Conservation (phyloP, 2,113 vertebrate genomes). For the Stigmatopora argus region DNA sequence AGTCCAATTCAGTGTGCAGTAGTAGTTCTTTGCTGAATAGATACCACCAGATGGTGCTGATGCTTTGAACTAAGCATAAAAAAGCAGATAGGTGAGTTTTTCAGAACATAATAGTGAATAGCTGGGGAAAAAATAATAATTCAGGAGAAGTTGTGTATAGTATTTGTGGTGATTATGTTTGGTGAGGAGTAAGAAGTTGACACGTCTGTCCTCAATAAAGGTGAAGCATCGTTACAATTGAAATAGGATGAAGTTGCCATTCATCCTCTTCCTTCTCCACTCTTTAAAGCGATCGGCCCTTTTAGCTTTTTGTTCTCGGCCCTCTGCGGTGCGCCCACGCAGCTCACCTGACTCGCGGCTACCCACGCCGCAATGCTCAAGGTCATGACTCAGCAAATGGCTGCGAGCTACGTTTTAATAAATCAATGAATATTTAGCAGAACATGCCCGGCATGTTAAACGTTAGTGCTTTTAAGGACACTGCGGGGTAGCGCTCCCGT, state of each 20-base stretch:
- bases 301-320: slow-evolving; percentile 18
- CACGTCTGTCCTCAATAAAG: background rate
- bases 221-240: background rate
- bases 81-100: too few species aligned
- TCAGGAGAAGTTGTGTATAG: background rate
- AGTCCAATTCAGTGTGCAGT: too few species aligned
- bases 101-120: too few species aligned
- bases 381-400: slow-evolving; percentile 64
- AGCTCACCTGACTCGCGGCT: slow-evolving; percentile 11
- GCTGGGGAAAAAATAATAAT: background rate
- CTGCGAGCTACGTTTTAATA: slow-evolving; percentile 69
- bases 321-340: background rate
- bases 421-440: slow-evolving; percentile 74
- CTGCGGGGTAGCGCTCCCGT: slow-evolving; percentile 27
- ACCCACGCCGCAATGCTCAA: slow-evolving; percentile 48
- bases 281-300: slow-evolving; percentile 4
- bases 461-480: slow-evolving; percentile 38
- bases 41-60: too few species aligned
- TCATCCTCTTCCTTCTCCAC: slow-evolving; percentile 26
- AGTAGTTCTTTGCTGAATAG: too few species aligned
- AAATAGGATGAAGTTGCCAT: slow-evolving; percentile 1
- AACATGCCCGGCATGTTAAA: slow-evolving; percentile 40
- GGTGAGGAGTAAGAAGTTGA: too few species aligned
- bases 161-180: background rate
- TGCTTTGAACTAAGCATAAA: too few species aligned